Evolutionary conservation across 2,888 invertebrate genomes (phyloP), one percentile per base, ranked within the genome.

Genomic region (Pocota personata): DNA sequence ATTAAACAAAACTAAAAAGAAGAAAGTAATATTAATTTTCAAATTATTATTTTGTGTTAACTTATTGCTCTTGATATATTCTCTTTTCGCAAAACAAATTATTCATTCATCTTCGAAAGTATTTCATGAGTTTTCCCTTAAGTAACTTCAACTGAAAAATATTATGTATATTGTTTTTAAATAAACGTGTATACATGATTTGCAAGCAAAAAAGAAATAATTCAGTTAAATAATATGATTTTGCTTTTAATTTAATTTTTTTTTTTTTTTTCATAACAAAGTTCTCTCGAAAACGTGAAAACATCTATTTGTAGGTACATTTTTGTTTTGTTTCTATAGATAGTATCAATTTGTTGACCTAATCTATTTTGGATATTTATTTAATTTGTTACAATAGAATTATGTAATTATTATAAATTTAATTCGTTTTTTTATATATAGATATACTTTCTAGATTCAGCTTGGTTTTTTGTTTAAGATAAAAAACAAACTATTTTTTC

Each of bases 281-380:
- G 80, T 86, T 86, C 32, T 66, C 77, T 86, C 82, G 72, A 86
- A 86, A 86, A 80, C 76, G 77, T 66, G 75, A 84, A 82, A 76
- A 82, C 83, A 75, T 83, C 37, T 77, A 71, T 58, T 62, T 66
- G 55, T 77, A 86, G 86, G 86, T 86, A 86, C 86, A 77, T 82
- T 86, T 55, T 86, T 80, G 62, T 73, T 84, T 82, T 86, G 58
- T 82, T 77, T 67, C 73, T 82, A 67, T 77, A 77, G 71, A 55
- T 82, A 86, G 80, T 77, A 86, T 80, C 71, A 80, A 76, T 86
- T 80, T 83, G 73, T 69, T 83, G 67, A 67, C 60, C 79, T 79
- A 84, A 79, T 52, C 48, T 84, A 55, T 75, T 67, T 67, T 73
- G 73, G 55, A 62, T 79, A 73, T 62, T 5, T 73, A 72, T 24